Evolutionary conservation across 2,888 invertebrate genomes (phyloP).

Genomic region (Dascillus cervinus): DNA sequence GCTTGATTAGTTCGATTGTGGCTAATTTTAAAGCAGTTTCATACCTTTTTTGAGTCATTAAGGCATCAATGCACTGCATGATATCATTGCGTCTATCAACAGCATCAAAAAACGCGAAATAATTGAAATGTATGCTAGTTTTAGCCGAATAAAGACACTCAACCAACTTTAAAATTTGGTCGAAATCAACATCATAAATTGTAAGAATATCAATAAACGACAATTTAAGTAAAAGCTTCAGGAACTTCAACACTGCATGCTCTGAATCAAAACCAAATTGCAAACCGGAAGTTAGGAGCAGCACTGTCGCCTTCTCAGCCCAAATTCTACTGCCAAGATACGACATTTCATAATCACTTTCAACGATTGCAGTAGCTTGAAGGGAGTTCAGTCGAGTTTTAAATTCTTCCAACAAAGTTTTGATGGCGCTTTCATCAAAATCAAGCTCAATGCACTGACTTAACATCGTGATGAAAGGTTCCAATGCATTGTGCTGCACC

Average conservation of each 20-base stretch:
- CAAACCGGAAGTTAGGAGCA: conserved; percentile 54
- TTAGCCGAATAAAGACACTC: conserved; percentile 26
- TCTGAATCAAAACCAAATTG: conserved; percentile 55
- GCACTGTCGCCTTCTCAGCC: conserved; percentile 50
- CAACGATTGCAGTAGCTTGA: too few relatives aligned
- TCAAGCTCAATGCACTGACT: conserved; percentile 33
- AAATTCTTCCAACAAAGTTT: conserved; percentile 39
- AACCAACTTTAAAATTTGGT: conserved; percentile 12
- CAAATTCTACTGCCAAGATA: conserved; percentile 47
- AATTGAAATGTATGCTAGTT: conserved; percentile 48
- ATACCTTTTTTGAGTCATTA: conserved; percentile 47
- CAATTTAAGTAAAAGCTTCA: conserved; percentile 50
- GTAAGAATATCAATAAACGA: conserved; percentile 51
- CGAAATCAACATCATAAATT: conserved; percentile 22
- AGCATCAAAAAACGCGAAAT: conserved; percentile 34
- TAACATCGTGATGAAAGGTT: conserved; percentile 32
- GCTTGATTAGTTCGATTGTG: conserved; percentile 43
- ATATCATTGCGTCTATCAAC: conserved; percentile 43
- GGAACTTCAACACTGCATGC: conserved; percentile 55
- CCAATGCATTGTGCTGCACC: conserved; percentile 58
- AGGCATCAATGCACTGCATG: conserved; percentile 47
- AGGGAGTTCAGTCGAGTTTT: conserved; percentile 31
- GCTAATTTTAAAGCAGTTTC: conserved; percentile 53
- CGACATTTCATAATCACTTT: conserved; percentile 41
- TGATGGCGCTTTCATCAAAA: conserved; percentile 24